Conservation (phyloP, 1,140 invertebrate species). For the Drosophila repleta region DNA sequence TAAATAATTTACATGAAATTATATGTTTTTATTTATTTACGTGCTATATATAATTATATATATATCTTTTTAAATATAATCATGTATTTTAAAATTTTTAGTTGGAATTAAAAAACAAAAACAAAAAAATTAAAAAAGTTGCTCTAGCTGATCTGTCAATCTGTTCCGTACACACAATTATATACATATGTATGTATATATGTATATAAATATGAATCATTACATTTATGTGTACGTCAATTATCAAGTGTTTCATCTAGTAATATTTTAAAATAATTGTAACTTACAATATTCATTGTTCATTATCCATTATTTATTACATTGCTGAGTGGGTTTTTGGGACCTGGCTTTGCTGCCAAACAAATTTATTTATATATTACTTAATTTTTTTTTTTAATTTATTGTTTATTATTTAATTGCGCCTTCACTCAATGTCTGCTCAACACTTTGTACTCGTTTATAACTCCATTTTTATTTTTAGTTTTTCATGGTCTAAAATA, state of each 20-base stretch:
- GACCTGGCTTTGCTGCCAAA: slow-evolving; percentile 42
- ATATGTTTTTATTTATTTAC: no score
- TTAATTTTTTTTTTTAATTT: background rate
- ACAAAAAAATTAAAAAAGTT: slow-evolving; percentile 26
- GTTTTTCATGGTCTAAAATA: no score
- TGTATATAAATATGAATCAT: no score
- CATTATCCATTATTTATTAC: no score
- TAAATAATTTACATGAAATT: no score
- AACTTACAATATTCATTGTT: no score
- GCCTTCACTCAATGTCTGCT: slow-evolving; percentile 46
- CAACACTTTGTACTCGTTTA: slow-evolving; percentile 74
- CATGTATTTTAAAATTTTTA: no score
- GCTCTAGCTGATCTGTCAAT: slow-evolving; percentile 46
- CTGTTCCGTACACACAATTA: no score
- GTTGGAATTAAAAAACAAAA: slow-evolving; percentile 17
- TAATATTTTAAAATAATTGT: no score
- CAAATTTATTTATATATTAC: background rate
- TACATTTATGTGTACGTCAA: slow-evolving; percentile 37
- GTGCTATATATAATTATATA: no score
- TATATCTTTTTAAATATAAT: no score
- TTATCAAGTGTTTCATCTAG: slow-evolving; percentile 46
- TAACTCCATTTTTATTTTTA: slow-evolving; percentile 16
- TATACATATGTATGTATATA: no score
- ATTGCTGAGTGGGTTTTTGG: slow-evolving; percentile 51
- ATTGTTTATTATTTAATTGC: slow-evolving; percentile 31